These are phyloP conservation scores for Heteronetta atricapilla DNA, from an alignment of 2,113 vertebrate genomes.

Conservation along the genomic window DNA sequence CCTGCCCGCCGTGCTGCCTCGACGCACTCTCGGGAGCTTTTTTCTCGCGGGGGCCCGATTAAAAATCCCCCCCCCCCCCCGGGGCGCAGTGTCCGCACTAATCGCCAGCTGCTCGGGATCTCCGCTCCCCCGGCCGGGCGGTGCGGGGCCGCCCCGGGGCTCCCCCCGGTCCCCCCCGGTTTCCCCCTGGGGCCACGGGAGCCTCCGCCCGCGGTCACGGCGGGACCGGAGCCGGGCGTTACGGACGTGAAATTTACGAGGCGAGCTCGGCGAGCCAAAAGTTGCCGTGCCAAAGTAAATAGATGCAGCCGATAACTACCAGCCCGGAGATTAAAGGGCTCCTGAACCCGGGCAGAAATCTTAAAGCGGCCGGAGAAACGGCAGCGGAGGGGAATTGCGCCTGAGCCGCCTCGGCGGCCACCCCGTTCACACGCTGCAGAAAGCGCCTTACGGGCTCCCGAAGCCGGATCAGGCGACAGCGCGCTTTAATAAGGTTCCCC, in stretches of 20 bases:
- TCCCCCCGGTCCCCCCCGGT: too few species aligned
- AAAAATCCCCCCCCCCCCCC: background rate
- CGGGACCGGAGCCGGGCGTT: constrained; percentile 54
- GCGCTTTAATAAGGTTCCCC: constrained; percentile 21
- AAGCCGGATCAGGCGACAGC: constrained; percentile 36
- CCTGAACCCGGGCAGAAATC: constrained; percentile 33
- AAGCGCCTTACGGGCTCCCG: constrained; percentile 54
- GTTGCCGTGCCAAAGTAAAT: constrained; percentile 77
- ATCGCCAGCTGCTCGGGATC: too few species aligned
- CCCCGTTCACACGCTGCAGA: constrained; percentile 43
- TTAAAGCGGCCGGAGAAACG: constrained; percentile 19
- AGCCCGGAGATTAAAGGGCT: constrained; percentile 62
- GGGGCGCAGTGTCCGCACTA: too few species aligned
- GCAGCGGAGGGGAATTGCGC: background rate
- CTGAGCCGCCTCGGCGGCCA: background rate
- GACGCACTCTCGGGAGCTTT: background rate
- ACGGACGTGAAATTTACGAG: constrained; percentile 73
- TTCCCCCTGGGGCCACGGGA: background rate
- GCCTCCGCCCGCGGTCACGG: background rate
- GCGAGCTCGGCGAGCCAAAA: constrained; percentile 71
- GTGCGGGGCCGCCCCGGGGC: background rate
- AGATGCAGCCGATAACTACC: constrained; percentile 74
- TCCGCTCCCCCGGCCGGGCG: background rate
- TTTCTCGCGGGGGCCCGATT: background rate
- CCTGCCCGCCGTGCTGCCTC: too few species aligned